phyloP scores from a whole-genome alignment of 2,797 vertebrate genomes.

The Nyctibius grandis region DNA sequence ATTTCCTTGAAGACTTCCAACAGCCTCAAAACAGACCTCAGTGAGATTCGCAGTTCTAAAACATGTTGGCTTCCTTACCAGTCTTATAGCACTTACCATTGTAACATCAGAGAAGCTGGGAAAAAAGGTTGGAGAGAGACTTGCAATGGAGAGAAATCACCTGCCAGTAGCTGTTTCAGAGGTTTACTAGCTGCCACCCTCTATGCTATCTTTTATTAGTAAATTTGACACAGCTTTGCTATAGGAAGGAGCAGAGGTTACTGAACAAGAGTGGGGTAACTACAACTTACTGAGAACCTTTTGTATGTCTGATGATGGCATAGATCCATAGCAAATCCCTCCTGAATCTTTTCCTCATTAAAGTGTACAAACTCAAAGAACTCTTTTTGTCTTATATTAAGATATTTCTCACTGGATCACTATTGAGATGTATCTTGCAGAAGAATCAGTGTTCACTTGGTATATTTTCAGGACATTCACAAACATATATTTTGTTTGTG shows the following conservation, averaged over 20 bases:
- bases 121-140: neutral
- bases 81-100: neutral
- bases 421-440: neutral
- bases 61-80: neutral
- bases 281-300: neutral
- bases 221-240: neutral
- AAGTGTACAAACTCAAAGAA: neutral
- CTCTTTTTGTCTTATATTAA: neutral
- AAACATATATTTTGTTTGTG: neutral
- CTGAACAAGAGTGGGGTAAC: neutral
- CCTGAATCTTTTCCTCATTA: neutral
- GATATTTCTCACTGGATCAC: neutral
- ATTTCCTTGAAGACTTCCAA: neutral
- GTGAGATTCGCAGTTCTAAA: neutral
- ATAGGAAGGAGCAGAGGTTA: neutral
- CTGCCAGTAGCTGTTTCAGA: neutral
- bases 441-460: neutral
- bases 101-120: neutral
- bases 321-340: neutral
- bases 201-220: neutral
- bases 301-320: neutral
- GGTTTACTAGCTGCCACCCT: rapidly evolving
- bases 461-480: neutral
- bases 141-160: neutral
- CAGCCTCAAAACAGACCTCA: neutral